phyloP scores from a whole-genome alignment of 2,888 invertebrate species.

The Parnassius glacialis region DNA sequence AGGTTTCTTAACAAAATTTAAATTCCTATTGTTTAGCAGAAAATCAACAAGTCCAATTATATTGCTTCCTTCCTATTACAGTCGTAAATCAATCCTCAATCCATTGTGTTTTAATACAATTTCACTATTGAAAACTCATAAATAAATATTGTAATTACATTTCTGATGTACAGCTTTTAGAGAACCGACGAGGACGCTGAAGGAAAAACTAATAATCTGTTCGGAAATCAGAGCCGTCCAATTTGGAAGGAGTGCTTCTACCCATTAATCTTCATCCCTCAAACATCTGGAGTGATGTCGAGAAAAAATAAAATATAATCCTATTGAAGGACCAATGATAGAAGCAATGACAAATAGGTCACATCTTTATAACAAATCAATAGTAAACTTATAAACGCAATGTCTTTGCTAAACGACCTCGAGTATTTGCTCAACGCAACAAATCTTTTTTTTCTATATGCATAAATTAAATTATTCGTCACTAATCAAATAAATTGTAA shows the following conservation, averaged over 20 bases:
- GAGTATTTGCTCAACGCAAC: too few relatives aligned
- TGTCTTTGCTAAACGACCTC: too few relatives aligned
- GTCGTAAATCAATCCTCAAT: constrained; percentile 7
- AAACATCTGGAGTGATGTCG: constrained; percentile 32
- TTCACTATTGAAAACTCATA: constrained; percentile 34
- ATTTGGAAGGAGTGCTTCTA: constrained; percentile 57
- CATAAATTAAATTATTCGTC: too few relatives aligned
- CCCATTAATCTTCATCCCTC: constrained; percentile 64
- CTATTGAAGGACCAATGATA: not conserved
- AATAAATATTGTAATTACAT: constrained; percentile 56
- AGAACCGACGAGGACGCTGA: constrained; percentile 28
- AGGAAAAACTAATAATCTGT: constrained; percentile 63
- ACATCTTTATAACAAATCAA: too few relatives aligned
- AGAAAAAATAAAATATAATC: constrained; percentile 14
- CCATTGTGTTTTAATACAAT: constrained; percentile 21
- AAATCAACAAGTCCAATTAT: not conserved
- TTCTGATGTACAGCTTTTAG: constrained; percentile 26
- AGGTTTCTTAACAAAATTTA: too few relatives aligned
- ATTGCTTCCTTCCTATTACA: not conserved
- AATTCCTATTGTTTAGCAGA: too few relatives aligned
- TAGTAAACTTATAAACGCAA: too few relatives aligned
- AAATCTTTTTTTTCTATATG: too few relatives aligned
- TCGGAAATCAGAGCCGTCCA: constrained; percentile 43
- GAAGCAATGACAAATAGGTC: not conserved
- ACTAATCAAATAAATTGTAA: too few relatives aligned